phyloP scores from a whole-genome alignment of 2,113 vertebrate species.

The Eudorcas thomsonii region DNA sequence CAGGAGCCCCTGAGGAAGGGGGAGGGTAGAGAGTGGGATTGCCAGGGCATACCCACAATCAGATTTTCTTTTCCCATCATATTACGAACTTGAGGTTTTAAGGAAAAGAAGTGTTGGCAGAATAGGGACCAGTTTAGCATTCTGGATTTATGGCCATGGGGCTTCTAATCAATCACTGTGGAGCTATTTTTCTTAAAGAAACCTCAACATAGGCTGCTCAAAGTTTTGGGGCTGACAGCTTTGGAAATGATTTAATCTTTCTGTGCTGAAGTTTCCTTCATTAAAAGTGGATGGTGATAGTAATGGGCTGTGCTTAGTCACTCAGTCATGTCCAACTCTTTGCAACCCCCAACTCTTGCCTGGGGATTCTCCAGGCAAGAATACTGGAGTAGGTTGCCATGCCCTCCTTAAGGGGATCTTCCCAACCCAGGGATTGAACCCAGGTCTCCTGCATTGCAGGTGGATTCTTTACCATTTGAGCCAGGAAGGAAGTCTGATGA shows the following conservation, averaged over 20 bases:
- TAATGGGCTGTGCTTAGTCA: background rate
- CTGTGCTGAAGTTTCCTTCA: background rate
- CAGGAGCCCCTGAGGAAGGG: background rate
- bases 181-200: background rate
- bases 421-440: background rate
- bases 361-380: background rate
- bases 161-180: background rate
- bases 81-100: constrained; percentile 5
- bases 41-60: background rate
- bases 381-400: background rate
- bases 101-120: background rate
- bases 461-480: background rate
- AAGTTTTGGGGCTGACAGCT: background rate
- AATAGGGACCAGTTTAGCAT: background rate
- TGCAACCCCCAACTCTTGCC: background rate
- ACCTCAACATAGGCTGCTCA: background rate
- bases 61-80: background rate
- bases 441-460: background rate
- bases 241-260: background rate
- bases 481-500: background rate
- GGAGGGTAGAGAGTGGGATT: background rate
- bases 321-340: background rate
- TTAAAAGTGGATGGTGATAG: background rate
- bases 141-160: background rate
- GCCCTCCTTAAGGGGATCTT: background rate